phyloP scores from a whole-genome alignment of 1,140 invertebrate genomes.

The Neodiprion lecontei region DNA sequence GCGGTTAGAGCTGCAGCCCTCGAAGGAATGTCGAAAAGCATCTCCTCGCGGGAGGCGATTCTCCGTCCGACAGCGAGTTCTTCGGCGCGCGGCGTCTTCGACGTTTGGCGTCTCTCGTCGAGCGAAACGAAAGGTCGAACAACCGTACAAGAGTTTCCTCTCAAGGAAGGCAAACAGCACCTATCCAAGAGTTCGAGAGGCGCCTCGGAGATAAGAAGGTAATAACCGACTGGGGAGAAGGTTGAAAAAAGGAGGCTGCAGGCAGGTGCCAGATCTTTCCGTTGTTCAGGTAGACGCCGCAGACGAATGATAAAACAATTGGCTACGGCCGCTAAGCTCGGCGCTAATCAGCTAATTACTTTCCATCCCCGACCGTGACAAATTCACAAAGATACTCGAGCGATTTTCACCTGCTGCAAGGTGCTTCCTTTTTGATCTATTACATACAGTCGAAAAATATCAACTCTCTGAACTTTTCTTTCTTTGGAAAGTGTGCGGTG shows the following conservation, averaged over 20 bases:
- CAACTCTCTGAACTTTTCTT: no score
- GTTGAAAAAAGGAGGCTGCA: background rate
- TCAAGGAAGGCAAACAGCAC: constrained; percentile 32
- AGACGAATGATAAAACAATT: background rate
- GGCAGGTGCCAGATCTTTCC: background rate
- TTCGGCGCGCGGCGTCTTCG: background rate
- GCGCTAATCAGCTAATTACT: background rate
- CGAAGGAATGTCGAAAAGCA: constrained; percentile 4
- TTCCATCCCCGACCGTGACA: background rate
- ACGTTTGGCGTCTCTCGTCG: constrained; percentile 24
- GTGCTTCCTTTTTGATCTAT: no score
- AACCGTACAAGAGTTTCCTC: constrained; percentile 43
- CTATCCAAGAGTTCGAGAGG: constrained; percentile 12
- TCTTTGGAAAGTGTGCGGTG: no score
- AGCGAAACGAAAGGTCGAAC: constrained; percentile 33
- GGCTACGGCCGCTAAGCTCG: background rate
- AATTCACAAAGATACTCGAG: background rate
- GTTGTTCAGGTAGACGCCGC: background rate
- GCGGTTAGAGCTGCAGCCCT: background rate
- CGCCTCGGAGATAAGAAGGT: background rate
- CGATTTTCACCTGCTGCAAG: no score
- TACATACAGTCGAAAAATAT: no score
- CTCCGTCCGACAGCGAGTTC: background rate
- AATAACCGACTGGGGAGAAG: background rate
- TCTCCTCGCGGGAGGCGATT: background rate